Evolutionary conservation across 2,797 vertebrate genomes (phyloP), one percentile per base, ranked within the genome.

Genomic region (Chelon labrosus): DNA sequence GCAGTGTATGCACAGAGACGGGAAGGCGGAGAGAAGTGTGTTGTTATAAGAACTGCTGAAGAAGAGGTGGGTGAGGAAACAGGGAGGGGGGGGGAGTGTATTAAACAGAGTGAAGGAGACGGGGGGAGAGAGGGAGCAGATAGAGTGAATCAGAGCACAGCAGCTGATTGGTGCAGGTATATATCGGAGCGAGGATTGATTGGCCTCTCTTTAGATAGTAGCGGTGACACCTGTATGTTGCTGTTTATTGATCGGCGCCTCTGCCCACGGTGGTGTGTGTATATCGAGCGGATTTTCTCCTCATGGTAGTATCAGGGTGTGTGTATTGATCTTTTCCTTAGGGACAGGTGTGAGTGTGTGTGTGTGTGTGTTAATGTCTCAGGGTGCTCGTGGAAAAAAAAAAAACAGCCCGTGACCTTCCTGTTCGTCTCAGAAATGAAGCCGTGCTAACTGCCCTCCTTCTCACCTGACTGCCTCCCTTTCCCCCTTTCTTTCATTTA

Each of bases 231-330:
- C 89, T 90, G 85, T 86, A 79, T 49, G 47, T 80, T 62, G 54
- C 80, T 89, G 87, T 92, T 86, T 92, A 92, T 93, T 83, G 92
- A 92, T 92, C 54, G 46, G 27, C 46, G 19, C 67, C 47, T 65
- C 63, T 54, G 62, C 64, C 31, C 11, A 14, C 44, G 4, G 79
- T 42, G 44, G 51, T 75, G 65, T 62, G 65, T 56, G 57, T 71
- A 25, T 75, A 73, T 87, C 4, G 81, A 90, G 72, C 65, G 14
- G 66, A 73, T 83, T 80, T 51, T 85, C 64, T 77, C 67, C 63
- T 80, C 59, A 51, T 17, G 25, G 66, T 53, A 57, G 54, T 83
- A 71, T 89, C 83, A 66, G 80, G 67, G 38, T 75, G 76, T 73
- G 75, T 72, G 65, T 80, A 86, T 92, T 13, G 91, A 92, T 90